Conservation (phyloP, 2,797 vertebrate species). For the Labroides dimidiatus region DNA sequence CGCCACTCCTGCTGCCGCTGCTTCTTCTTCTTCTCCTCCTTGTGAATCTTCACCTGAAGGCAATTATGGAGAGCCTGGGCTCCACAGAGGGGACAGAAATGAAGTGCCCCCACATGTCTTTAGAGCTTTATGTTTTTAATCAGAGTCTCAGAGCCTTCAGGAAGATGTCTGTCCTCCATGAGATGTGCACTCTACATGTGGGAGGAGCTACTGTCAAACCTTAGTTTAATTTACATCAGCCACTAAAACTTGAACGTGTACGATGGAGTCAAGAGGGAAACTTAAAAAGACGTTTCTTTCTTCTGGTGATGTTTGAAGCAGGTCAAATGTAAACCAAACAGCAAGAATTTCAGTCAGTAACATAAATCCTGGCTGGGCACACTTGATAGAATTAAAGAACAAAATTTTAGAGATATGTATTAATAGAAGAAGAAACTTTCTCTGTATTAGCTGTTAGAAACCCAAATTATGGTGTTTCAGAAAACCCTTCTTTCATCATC, state of each 20-base stretch:
- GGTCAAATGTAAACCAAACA: too few species aligned
- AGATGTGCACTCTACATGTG: not conserved
- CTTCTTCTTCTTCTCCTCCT: conserved; percentile 14
- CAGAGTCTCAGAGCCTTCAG: conserved; percentile 12
- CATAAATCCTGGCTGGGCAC: too few species aligned
- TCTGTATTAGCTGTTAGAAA: too few species aligned
- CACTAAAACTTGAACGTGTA: not conserved
- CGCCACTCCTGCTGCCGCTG: not conserved
- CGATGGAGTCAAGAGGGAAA: too few species aligned
- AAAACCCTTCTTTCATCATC: too few species aligned
- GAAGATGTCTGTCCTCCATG: not conserved
- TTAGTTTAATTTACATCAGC: not conserved
- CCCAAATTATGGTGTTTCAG: too few species aligned
- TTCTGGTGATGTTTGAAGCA: too few species aligned
- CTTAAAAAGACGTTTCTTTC: too few species aligned
- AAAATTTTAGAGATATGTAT: too few species aligned
- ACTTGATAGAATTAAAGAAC: too few species aligned
- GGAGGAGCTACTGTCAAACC: not conserved
- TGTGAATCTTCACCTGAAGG: conserved; percentile 40
- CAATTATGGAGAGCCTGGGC: conserved; percentile 43
- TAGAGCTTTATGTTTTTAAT: conserved; percentile 42
- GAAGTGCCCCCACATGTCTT: conserved; percentile 31
- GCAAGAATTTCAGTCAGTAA: too few species aligned
- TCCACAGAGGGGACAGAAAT: conserved; percentile 28
- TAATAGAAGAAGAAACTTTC: too few species aligned